Percentiles rank a stretch among this genome's conserved stretches.
phyloP scores from a whole-genome alignment of 2,797 vertebrate genomes.

The Phoeniculus purpureus region DNA sequence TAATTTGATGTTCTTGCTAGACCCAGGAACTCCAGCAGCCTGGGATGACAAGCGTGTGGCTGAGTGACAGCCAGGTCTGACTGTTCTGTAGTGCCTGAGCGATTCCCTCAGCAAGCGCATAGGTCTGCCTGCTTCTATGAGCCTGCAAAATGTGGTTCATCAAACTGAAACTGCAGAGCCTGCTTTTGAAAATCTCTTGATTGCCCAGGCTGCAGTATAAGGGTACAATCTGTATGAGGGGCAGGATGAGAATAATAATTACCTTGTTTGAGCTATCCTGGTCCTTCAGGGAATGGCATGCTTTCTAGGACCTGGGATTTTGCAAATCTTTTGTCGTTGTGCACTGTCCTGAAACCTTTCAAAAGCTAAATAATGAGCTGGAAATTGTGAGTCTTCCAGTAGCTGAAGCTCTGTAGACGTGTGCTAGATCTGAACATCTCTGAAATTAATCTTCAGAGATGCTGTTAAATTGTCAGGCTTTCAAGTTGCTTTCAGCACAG shows the following conservation, averaged over 20 bases:
- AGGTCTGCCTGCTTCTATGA: neutral
- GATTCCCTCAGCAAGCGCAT: accelerated
- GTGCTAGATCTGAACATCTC: neutral
- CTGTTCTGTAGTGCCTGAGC: neutral
- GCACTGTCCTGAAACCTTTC: neutral
- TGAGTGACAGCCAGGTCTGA: neutral
- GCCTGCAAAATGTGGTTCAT: neutral
- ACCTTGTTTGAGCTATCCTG: neutral
- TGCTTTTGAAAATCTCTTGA: neutral
- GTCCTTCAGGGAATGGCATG: neutral
- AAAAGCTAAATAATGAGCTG: neutral
- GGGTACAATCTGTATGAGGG: neutral
- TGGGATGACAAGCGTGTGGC: neutral
- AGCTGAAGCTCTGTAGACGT: neutral
- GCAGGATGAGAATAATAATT: neutral
- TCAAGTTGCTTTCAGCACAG: neutral
- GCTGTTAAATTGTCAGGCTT: neutral
- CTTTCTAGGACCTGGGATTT: neutral
- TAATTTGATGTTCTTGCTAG: neutral
- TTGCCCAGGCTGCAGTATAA: neutral
- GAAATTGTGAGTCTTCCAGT: neutral
- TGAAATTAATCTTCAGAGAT: neutral
- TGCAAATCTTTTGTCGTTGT: neutral
- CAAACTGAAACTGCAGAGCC: neutral
- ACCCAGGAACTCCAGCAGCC: neutral